Conservation (phyloP, 2,113 vertebrate species). For the Podarcis muralis region DNA sequence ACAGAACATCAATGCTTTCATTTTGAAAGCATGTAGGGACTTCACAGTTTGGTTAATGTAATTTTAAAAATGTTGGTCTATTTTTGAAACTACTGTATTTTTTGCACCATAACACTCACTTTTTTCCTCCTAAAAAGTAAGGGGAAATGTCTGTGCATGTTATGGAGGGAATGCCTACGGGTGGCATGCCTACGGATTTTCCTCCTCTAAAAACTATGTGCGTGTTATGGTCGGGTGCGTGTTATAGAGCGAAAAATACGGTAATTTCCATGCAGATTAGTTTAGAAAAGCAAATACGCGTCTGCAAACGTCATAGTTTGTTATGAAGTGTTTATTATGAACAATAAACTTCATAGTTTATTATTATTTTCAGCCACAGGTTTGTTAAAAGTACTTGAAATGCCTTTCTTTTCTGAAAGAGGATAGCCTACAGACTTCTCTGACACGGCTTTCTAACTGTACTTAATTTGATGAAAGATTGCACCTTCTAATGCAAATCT, state of each 20-base stretch:
- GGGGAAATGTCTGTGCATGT: no score
- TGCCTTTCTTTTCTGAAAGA: not conserved
- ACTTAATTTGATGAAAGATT: not conserved
- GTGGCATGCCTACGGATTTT: no score
- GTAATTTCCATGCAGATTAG: constrained; percentile 38
- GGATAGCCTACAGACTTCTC: not conserved
- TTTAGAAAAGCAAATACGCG: not conserved
- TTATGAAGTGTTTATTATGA: no score
- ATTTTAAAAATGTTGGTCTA: not conserved
- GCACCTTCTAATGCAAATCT: not conserved
- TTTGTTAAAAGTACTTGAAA: no score
- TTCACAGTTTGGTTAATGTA: constrained; percentile 7
- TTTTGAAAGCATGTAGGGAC: not conserved
- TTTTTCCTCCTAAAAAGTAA: no score
- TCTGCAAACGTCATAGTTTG: not conserved
- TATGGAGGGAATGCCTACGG: no score
- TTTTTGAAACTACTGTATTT: constrained; percentile 17
- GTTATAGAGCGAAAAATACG: no score
- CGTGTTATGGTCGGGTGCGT: no score
- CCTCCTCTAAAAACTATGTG: no score
- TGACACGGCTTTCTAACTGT: not conserved
- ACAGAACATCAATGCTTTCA: not conserved
- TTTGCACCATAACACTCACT: no score
- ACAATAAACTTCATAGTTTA: not conserved
- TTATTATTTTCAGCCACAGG: not conserved